Conservation (phyloP, 2,888 invertebrate genomes). For the Cosmia trapezina region DNA sequence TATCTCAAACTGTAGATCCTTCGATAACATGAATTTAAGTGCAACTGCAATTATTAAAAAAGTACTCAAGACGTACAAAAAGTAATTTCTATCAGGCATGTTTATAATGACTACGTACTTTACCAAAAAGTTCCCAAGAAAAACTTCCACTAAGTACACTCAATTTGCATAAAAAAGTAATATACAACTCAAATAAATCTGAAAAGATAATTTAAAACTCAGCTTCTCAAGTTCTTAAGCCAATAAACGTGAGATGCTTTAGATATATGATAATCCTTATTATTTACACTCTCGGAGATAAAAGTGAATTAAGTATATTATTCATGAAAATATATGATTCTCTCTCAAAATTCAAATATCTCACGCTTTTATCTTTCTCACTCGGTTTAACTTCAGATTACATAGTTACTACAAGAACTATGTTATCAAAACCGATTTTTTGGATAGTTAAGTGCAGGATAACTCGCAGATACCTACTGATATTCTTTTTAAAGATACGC, state of each 20-base stretch:
- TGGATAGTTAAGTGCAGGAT: background rate
- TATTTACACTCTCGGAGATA: slow-evolving; percentile 55
- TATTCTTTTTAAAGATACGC: slow-evolving; percentile 9
- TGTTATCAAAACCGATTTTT: slow-evolving; percentile 1
- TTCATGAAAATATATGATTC: slow-evolving; percentile 47
- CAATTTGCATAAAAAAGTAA: slow-evolving; percentile 51
- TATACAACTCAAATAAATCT: slow-evolving; percentile 53
- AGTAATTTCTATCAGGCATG: slow-evolving; percentile 1
- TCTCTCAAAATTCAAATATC: slow-evolving; percentile 28
- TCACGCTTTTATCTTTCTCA: slow-evolving; percentile 22
- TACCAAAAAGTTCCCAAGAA: slow-evolving; percentile 24
- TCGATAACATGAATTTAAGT: background rate
- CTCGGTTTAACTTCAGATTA: slow-evolving; percentile 18
- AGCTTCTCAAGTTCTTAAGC: slow-evolving; percentile 46
- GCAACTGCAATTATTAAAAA: slow-evolving; percentile 1
- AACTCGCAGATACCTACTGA: background rate
- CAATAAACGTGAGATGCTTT: slow-evolving; percentile 55
- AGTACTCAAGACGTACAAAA: background rate
- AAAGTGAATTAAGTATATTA: slow-evolving; percentile 49
- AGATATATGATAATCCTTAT: slow-evolving; percentile 54
- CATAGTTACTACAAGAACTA: background rate
- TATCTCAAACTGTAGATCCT: background rate
- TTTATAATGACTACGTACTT: slow-evolving; percentile 14
- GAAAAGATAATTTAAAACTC: slow-evolving; percentile 52
- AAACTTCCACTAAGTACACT: slow-evolving; percentile 27